phyloP scores from a whole-genome alignment of 2,797 vertebrate species.

The Galago senegalensis region DNA sequence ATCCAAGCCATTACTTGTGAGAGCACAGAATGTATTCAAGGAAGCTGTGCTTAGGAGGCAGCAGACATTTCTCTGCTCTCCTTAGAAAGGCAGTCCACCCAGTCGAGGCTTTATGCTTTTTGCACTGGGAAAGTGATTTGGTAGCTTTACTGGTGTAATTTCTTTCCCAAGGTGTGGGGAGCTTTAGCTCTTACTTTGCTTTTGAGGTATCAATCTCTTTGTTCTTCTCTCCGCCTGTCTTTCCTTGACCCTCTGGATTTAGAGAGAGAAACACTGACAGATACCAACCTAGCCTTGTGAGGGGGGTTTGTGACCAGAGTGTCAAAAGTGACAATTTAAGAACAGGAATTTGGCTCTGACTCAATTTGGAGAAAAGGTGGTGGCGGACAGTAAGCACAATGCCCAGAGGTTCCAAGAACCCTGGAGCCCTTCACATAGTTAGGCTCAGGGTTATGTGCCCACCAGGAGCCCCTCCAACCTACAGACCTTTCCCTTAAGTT shows the following conservation, averaged over 20 bases:
- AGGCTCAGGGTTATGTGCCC: constrained; percentile 5
- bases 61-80: constrained; percentile 34
- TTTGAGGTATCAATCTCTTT: constrained; percentile 47
- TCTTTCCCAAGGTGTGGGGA: constrained; percentile 33
- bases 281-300: not conserved
- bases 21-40: not conserved
- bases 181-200: constrained; percentile 45
- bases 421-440: not conserved
- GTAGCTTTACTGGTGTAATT: constrained; percentile 43
- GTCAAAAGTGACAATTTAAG: constrained; percentile 37
- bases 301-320: constrained; percentile 47
- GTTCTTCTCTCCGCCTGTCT: constrained; percentile 6
- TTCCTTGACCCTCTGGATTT: constrained; percentile 53
- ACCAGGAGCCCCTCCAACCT: not conserved
- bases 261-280: constrained; percentile 13
- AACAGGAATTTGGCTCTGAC: constrained; percentile 33
- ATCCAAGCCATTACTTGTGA: constrained; percentile 2
- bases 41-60: constrained; percentile 16
- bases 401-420: constrained; percentile 18
- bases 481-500: constrained; percentile 50
- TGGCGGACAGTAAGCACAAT: not conserved
- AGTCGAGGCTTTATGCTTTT: not conserved
- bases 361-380: not conserved
- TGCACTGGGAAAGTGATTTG: constrained; percentile 38
- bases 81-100: not conserved